These are phyloP conservation scores for Hippopotamus amphibius DNA, from an alignment of 2,113 vertebrate species.

Conservation along the genomic window DNA sequence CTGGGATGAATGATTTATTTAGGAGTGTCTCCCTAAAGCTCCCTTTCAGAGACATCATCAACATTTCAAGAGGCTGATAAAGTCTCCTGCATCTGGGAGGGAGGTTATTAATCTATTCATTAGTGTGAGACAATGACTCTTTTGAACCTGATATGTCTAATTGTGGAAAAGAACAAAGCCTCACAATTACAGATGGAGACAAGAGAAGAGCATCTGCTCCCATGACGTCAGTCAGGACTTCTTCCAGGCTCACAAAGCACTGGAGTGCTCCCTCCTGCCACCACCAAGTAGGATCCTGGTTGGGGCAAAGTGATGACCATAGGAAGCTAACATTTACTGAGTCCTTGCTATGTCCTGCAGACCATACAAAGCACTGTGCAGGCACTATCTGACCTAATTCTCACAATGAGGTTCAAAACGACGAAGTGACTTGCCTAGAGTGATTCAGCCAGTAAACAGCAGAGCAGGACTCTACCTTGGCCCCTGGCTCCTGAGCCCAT, in stretches of 20 bases:
- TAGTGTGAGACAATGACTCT: constrained; percentile 84
- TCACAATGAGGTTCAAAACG: neutral
- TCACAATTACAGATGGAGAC: constrained; percentile 69
- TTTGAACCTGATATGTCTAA: constrained; percentile 87
- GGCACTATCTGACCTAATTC: neutral
- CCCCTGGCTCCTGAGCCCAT: neutral
- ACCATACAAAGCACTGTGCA: neutral
- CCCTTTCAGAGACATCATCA: constrained; percentile 83
- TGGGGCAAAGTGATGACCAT: neutral
- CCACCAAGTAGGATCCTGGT: neutral
- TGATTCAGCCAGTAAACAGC: neutral
- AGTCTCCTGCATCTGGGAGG: constrained; percentile 76
- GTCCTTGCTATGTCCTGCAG: neutral
- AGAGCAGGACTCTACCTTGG: neutral
- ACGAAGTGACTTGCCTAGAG: neutral
- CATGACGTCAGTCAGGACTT: constrained; percentile 28
- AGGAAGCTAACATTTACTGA: neutral
- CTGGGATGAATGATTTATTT: constrained; percentile 82
- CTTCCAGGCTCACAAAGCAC: neutral
- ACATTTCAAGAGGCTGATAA: constrained; percentile 83
- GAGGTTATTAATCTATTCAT: constrained; percentile 87
- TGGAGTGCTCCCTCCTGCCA: neutral
- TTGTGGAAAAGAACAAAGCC: constrained; percentile 82
- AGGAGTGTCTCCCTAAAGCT: constrained; percentile 74
- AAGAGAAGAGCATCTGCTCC: constrained; percentile 66